phyloP scores from a whole-genome alignment of 2,797 vertebrate species.

The Sphaeramia orbicularis region DNA sequence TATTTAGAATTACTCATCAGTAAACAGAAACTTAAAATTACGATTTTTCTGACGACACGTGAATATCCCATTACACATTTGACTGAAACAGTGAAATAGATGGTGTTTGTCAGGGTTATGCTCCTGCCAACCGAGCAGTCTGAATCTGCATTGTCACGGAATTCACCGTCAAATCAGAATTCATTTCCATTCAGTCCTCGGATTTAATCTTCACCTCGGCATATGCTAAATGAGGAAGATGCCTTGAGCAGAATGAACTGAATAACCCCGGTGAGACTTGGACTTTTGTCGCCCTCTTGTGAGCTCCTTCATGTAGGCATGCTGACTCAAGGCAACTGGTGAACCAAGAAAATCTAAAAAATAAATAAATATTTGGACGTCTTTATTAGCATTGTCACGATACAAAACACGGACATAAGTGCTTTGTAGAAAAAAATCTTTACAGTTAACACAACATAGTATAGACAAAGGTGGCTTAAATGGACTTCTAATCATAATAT shows the following conservation, averaged over 20 bases:
- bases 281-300: conserved; percentile 69
- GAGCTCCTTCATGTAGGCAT: conserved; percentile 10
- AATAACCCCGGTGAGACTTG: conserved; percentile 40
- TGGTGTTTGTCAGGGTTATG: not conserved
- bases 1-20: not conserved
- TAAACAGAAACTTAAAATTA: accelerated
- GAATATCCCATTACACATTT: conserved; percentile 35
- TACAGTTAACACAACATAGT: conserved; percentile 17
- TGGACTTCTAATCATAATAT: conserved; percentile 13
- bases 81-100: conserved; percentile 11
- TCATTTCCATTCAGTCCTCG: not conserved
- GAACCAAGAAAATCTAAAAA: not conserved
- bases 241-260: conserved; percentile 61
- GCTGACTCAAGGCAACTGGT: not conserved
- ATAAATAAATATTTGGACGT: not conserved
- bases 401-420: conserved; percentile 42
- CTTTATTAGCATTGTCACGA: conserved; percentile 47
- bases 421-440: conserved; percentile 36
- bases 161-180: conserved; percentile 1
- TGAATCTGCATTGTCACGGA: not conserved
- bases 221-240: conserved; percentile 33
- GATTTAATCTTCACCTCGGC: conserved; percentile 3
- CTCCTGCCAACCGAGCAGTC: not conserved
- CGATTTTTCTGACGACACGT: not conserved
- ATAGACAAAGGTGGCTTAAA: conserved; percentile 31